Percentiles rank a stretch among this genome's conserved stretches.
phyloP scores from a whole-genome alignment of 2,113 vertebrate species.

The Ophthalmotilapia sp. region DNA sequence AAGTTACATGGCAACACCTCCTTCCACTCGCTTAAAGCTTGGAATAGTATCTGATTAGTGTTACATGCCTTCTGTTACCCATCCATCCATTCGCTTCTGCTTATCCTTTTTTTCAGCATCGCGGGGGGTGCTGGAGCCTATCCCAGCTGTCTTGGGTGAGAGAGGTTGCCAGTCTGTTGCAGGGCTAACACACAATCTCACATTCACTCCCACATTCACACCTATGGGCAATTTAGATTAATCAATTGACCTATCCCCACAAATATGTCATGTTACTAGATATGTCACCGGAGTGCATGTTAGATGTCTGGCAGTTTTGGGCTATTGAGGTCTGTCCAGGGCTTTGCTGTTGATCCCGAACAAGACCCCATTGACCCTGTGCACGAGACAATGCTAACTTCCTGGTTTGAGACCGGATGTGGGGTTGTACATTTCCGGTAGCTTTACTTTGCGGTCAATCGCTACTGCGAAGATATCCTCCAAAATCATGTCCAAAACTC shows the following conservation, averaged over 20 bases:
- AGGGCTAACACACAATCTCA: neutral
- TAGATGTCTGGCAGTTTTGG: neutral
- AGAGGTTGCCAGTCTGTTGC: neutral
- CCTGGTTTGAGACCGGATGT: no score
- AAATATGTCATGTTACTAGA: neutral
- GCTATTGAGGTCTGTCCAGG: neutral
- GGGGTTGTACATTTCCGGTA: no score
- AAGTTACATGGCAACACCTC: neutral
- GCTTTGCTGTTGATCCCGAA: accelerated
- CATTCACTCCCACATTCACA: no score
- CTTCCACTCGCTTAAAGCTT: neutral
- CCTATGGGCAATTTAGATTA: neutral
- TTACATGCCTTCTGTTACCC: neutral
- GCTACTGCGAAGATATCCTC: no score
- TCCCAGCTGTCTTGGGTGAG: neutral
- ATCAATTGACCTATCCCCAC: neutral
- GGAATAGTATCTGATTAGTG: neutral
- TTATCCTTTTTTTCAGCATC: accelerated
- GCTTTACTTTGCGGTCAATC: no score
- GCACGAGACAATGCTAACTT: no score
- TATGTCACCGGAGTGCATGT: neutral
- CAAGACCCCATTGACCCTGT: accelerated
- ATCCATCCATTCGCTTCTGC: neutral
- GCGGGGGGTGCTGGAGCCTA: accelerated
- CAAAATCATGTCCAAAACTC: no score